Conservation (phyloP, 2,797 vertebrate genomes). For the Clarias platycephalus region DNA sequence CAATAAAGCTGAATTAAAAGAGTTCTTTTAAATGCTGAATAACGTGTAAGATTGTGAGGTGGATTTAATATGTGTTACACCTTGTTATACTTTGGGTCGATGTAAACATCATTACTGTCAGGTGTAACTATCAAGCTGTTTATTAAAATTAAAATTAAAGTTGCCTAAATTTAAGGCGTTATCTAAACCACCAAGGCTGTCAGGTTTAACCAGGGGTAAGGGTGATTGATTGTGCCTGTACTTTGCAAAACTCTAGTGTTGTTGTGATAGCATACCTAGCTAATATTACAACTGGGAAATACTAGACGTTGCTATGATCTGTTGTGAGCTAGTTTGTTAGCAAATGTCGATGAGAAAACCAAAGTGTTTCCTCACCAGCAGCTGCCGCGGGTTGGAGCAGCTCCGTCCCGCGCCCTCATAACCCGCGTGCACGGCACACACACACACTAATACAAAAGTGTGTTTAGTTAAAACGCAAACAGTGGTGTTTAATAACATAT, state of each 20-base stretch:
- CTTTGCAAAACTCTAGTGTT: background rate
- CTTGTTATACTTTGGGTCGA: background rate
- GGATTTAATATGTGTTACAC: background rate
- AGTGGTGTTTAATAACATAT: conserved; percentile 11
- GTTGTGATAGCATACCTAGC: conserved; percentile 28
- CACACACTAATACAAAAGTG: conserved; percentile 34
- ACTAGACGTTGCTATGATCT: conserved; percentile 13
- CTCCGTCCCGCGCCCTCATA: conserved; percentile 68
- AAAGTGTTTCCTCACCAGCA: conserved; percentile 69
- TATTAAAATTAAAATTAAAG: background rate
- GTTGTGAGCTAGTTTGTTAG: conserved; percentile 43
- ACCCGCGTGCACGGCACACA: conserved; percentile 49
- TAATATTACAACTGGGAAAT: conserved; percentile 7
- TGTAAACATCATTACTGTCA: background rate
- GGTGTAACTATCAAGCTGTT: background rate
- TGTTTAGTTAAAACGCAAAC: conserved; percentile 42
- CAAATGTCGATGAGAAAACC: conserved; percentile 22
- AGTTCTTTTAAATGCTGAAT: background rate
- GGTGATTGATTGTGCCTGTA: background rate
- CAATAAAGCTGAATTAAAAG: background rate
- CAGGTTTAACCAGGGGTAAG: background rate
- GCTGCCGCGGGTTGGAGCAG: conserved; percentile 67
- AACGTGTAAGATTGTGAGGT: background rate
- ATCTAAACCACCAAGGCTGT: background rate
- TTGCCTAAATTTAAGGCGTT: background rate